A percentile compares a stretch with the other conserved stretches of the same genome.
Conservation (phyloP, 2,797 vertebrate genomes). For the Phalanger gymnotis region DNA sequence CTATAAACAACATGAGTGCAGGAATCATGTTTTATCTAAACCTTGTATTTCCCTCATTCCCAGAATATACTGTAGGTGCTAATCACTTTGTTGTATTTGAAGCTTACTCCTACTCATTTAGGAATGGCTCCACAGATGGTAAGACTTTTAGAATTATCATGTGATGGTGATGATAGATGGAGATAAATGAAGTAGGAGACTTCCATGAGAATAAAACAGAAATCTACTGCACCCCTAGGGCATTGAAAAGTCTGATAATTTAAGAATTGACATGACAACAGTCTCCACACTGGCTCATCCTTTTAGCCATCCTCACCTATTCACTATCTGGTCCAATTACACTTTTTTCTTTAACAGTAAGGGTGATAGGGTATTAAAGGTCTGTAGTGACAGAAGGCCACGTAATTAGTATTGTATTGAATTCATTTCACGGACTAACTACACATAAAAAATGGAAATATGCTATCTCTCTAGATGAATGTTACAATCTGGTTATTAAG, state of each 20-base stretch:
- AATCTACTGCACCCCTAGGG: not conserved
- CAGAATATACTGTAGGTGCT: not conserved
- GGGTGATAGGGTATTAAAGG: not conserved
- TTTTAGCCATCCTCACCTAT: not conserved
- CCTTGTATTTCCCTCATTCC: not conserved
- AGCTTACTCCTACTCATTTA: not conserved
- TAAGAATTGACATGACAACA: not conserved
- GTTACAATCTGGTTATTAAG: not conserved
- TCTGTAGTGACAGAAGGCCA: not conserved
- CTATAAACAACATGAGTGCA: not conserved
- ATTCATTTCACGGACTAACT: not conserved
- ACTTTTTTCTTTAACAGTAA: not conserved
- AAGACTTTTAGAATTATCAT: not conserved
- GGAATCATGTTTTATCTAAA: not conserved
- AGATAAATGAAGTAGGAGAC: not conserved
- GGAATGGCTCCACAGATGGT: not conserved
- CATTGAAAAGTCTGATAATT: not conserved
- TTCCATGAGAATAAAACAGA: constrained; percentile 5
- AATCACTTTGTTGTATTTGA: too few relatives aligned
- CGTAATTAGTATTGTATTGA: not conserved
- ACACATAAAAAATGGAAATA: not conserved
- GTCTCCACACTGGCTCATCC: not conserved
- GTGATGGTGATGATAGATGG: not conserved
- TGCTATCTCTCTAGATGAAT: not conserved
- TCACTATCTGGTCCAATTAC: not conserved